These are phyloP conservation scores for Sinella curviseta DNA, from an alignment of 1,140 invertebrate species.

Conservation along the genomic window DNA sequence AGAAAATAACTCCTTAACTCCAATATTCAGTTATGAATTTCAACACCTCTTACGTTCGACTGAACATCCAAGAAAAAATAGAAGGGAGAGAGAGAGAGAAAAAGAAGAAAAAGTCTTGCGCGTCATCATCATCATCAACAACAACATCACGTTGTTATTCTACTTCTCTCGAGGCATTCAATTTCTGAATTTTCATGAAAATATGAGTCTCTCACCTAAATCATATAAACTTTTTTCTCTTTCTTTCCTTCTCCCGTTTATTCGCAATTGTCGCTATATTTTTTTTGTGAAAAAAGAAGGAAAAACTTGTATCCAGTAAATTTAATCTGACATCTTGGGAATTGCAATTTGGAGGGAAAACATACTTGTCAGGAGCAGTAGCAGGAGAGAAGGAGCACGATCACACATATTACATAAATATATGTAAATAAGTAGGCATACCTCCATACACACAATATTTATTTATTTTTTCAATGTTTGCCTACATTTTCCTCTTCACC, in stretches of 20 bases:
- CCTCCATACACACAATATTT: background rate
- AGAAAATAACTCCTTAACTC: too few relatives aligned
- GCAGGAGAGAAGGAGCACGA: background rate
- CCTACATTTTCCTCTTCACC: background rate
- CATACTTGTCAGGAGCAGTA: background rate
- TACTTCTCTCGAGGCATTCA: constrained; percentile 2
- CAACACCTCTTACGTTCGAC: too few relatives aligned
- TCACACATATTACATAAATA: too few relatives aligned
- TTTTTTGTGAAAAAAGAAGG: background rate
- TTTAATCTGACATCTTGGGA: constrained; percentile 23
- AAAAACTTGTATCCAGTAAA: constrained; percentile 4
- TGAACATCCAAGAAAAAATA: too few relatives aligned
- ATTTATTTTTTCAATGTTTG: background rate
- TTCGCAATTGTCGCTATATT: background rate
- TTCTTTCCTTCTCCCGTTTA: background rate
- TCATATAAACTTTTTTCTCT: background rate
- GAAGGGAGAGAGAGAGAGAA: too few relatives aligned
- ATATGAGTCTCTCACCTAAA: constrained; percentile 6
- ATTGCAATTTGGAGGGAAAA: constrained; percentile 20
- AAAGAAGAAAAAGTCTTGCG: background rate
- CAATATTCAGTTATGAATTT: too few relatives aligned
- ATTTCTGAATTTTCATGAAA: background rate
- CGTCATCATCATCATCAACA: too few relatives aligned
- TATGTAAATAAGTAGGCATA: constrained; percentile 1
- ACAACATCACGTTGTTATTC: background rate